Base-by-base conservation (phyloP, 2,113 vertebrate species). In the Cyphomyrus discorhynchus region DNA sequence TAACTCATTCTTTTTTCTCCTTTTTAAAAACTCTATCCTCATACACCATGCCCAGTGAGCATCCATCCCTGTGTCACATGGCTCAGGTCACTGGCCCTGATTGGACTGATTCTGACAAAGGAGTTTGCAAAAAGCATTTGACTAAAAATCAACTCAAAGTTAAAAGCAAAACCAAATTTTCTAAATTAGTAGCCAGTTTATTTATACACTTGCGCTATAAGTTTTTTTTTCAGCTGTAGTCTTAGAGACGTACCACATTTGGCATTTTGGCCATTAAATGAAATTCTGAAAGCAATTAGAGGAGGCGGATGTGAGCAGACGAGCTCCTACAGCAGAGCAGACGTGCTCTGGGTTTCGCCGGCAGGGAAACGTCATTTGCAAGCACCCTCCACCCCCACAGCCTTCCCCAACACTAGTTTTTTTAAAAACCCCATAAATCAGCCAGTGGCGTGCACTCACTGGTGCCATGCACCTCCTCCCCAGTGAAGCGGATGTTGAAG, bases 401-500 rank as follows among this genome's bases (percentile, higher is more conserved):
- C n/a, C 58, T 3, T 27, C 58, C 62, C n/a, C n/a, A 66, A 1
- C 58, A 27, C 58, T 27, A 10, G 9, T n/a, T 24, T 9, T 58
- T 58, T 58, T 9, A 62, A 62, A 8, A 62, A n/a, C 0, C n/a
- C n/a, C 24, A 0, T 27, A 2, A 27, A 11, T 11, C 62, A 3
- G n/a, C 9, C n/a, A 9, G 62, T 1, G n/a, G 9, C 62, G 9
- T 1, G 4, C 70, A 95, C 97, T 97, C 83, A 99, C 98, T 99
- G 91, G 98, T 99, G 92, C 98, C 98, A 0, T 99, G 98, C 85
- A 99, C 98, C 93, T 99, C 98, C 92, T 99, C 98, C 1, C 98
- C 98, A 0, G 97, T 99, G 95, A 99, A 99, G 90, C 98, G 98
- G 88, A 99, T 99, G 96, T 99, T 99, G 93, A 99, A 99, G 62